phyloP scores from a whole-genome alignment of 2,888 invertebrate species.

The Hoplodrina blanda region DNA sequence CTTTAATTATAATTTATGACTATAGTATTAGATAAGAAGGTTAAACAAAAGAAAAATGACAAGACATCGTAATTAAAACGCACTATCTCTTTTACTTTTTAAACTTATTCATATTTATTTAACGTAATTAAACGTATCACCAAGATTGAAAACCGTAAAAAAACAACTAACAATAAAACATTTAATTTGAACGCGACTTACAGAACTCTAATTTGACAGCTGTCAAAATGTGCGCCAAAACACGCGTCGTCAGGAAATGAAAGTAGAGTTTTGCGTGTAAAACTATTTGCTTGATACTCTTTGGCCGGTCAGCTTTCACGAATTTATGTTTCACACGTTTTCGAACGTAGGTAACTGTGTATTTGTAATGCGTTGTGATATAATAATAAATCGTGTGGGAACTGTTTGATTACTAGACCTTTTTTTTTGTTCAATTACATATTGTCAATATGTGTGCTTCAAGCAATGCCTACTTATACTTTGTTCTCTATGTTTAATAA shows the following conservation, averaged over 20 bases:
- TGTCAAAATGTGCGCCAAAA: constrained; percentile 68
- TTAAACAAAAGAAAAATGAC: constrained; percentile 10
- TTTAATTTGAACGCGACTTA: constrained; percentile 12
- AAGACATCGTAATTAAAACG: constrained; percentile 11
- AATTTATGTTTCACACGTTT: constrained; percentile 87
- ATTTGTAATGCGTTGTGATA: constrained; percentile 62
- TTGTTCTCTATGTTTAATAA: constrained; percentile 20
- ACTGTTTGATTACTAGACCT: constrained; percentile 47
- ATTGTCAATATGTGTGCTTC: constrained; percentile 8
- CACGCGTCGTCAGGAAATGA: constrained; percentile 69
- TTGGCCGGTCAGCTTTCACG: constrained; percentile 76
- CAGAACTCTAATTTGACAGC: constrained; percentile 66
- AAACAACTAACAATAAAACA: constrained; percentile 9
- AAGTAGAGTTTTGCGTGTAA: constrained; percentile 70
- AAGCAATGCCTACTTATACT: too few species aligned
- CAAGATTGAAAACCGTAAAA: constrained; percentile 12
- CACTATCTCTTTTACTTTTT: constrained; percentile 39
- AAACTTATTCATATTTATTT: constrained; percentile 11
- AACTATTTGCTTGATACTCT: constrained; percentile 63
- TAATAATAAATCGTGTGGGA: constrained; percentile 65
- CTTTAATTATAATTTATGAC: not conserved
- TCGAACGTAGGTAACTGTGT: constrained; percentile 68
- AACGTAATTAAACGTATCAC: constrained; percentile 21
- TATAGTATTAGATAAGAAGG: constrained; percentile 13
- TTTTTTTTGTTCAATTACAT: constrained; percentile 39